Base-by-base conservation (phyloP, 2,888 invertebrate species). In the Patella pellucida region DNA sequence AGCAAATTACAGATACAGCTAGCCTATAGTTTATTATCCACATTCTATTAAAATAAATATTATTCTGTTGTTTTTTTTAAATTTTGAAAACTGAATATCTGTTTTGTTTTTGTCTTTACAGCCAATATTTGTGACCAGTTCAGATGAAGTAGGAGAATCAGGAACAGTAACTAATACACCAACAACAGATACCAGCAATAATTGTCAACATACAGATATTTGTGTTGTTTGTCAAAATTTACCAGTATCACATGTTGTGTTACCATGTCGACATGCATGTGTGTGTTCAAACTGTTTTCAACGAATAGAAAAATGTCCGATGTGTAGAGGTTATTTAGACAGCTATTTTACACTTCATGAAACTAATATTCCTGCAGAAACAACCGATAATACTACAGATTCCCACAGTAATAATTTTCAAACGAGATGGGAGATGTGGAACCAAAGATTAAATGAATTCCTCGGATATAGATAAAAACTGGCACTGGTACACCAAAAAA, bases 201-300 rank as follows among this genome's bases (percentile, higher is more conserved):
- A 71, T 52, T n/a, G 51, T 52, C n/a, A 27, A n/a, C 9, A 52
- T 23, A 51, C 9, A 19, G 41, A 71, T 71, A 52, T 52, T 16
- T 96, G 96, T 92, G 95, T 96, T 80, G 96, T 96, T 84, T 96
- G 96, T 92, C 95, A 96, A 86, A 94, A 94, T 85, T 94, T 93
- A 87, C 95, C 95, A 27, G 92, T 96, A 73, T 95, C 95, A 0
- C 93, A 95, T 81, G 96, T 95, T 56, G 92, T 96, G 75, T 92
- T 96, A 86, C 96, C 96, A 0, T 96, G 96, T 92, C 90, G 95
- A 23, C 96, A 96, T 91, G 95, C 96, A 5, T 96, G 96, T 86
- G 94, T 96, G 56, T 96, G 96, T 90, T 94, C 94, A 41, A 93
- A 94, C 69, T 96, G 96, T 89, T 94, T 96, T 87, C 93, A 94